A percentile compares a stretch with the other conserved stretches of the same genome.
Conservation (phyloP, 1,140 invertebrate species). For the Platyscapa corneri region DNA sequence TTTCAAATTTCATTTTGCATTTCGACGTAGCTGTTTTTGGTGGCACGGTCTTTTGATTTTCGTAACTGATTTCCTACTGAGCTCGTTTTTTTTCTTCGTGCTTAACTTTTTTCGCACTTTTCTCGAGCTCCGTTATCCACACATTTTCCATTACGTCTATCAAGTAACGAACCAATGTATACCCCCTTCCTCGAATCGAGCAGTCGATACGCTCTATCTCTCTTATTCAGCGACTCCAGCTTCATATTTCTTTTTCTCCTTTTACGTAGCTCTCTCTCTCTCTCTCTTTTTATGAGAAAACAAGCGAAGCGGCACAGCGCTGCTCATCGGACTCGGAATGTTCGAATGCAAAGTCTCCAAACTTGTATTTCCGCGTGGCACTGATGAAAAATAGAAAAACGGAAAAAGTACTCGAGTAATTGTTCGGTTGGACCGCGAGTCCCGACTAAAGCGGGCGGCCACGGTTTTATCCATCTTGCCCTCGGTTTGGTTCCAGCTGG, state of each 20-base stretch:
- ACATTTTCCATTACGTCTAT: neutral
- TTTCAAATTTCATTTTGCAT: too few relatives aligned
- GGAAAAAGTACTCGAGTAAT: slow-evolving; percentile 1
- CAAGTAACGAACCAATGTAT: neutral
- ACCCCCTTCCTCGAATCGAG: neutral
- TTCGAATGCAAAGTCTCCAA: neutral
- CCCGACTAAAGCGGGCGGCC: slow-evolving; percentile 18
- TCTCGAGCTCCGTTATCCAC: neutral
- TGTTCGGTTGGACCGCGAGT: slow-evolving; percentile 19
- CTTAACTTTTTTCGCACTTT: too few relatives aligned
- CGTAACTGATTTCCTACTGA: neutral
- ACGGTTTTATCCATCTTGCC: slow-evolving; percentile 15
- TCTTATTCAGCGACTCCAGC: neutral
- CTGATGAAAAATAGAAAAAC: neutral
- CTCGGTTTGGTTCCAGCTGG: neutral
- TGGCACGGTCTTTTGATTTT: too few relatives aligned
- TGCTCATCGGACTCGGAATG: neutral
- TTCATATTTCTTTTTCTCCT: neutral
- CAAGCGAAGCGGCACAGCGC: too few relatives aligned
- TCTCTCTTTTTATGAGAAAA: neutral
- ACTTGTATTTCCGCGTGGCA: neutral
- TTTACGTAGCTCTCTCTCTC: neutral
- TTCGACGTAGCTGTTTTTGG: too few relatives aligned
- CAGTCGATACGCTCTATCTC: slow-evolving; percentile 15
- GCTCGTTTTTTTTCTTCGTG: neutral